A percentile compares a stretch with the other conserved stretches of the same genome.
Evolutionary conservation across 2,888 invertebrate species (phyloP).

Genomic region (Ptychoptera albimana): DNA sequence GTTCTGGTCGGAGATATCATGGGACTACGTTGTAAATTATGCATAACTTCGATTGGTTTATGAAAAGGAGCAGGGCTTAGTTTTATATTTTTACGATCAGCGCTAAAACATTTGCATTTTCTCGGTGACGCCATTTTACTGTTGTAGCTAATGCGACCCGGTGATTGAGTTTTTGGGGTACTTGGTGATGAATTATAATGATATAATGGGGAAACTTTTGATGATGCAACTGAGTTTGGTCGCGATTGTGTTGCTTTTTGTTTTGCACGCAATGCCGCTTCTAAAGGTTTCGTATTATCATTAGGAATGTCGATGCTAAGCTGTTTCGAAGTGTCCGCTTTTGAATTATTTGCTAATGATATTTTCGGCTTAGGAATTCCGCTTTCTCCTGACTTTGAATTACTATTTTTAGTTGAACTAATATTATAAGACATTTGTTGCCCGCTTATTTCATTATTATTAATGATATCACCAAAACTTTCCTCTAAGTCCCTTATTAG

Average conservation of each 20-base stretch:
- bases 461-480: too few species aligned
- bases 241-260: neutral
- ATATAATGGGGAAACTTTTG: neutral
- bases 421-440: too few species aligned
- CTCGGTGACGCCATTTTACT: slow-evolving; percentile 21
- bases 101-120: slow-evolving; percentile 18
- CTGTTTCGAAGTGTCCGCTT: slow-evolving; percentile 14
- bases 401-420: too few species aligned
- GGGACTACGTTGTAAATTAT: slow-evolving; percentile 51
- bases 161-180: slow-evolving; percentile 2
- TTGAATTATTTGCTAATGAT: slow-evolving; percentile 1
- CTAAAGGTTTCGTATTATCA: slow-evolving; percentile 27
- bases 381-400: too few species aligned
- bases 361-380: neutral
- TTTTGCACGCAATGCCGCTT: neutral
- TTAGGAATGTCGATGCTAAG: slow-evolving; percentile 25
- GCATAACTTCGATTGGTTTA: slow-evolving; percentile 48
- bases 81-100: slow-evolving; percentile 33
- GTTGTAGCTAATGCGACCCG: slow-evolving; percentile 16
- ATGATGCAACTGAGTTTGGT: neutral
- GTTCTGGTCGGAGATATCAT: slow-evolving; percentile 35
- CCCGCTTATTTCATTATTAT: too few species aligned
- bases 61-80: slow-evolving; percentile 34
- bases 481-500: too few species aligned
- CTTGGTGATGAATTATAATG: neutral